phyloP scores from a whole-genome alignment of 1,140 invertebrate genomes.

The Doryteuthis pealeii region DNA sequence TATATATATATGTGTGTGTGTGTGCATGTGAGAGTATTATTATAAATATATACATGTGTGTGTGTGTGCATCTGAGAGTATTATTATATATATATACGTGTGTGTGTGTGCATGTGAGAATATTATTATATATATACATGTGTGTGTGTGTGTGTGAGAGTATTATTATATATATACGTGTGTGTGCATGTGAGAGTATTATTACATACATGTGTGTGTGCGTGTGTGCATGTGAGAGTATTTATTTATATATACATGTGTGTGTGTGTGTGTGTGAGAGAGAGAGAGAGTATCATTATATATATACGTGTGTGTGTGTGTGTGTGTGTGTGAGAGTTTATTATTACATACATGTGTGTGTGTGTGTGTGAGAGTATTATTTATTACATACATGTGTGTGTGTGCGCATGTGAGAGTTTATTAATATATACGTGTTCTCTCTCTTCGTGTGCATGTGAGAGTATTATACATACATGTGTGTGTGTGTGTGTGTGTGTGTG shows the following conservation, averaged over 20 bases:
- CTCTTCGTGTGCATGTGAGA: background rate
- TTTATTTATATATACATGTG: no score
- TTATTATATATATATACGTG: background rate
- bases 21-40: no score
- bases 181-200: background rate
- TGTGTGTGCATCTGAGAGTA: background rate
- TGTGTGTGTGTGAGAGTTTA: no score
- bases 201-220: background rate
- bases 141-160: background rate
- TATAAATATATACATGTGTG: background rate
- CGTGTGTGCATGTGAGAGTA: background rate
- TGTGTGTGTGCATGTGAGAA: no score
- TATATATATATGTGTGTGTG: no score
- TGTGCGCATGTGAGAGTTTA: background rate
- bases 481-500: no score
- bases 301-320: no score
- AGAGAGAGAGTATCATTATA: no score
- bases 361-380: constrained; percentile 6
- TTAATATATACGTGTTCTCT: background rate
- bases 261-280: no score
- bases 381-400: no score
- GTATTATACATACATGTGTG: background rate
- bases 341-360: no score
- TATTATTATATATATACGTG: background rate
- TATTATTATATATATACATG: background rate